phyloP scores from a whole-genome alignment of 1,140 invertebrate species.

The Apis cerana region DNA sequence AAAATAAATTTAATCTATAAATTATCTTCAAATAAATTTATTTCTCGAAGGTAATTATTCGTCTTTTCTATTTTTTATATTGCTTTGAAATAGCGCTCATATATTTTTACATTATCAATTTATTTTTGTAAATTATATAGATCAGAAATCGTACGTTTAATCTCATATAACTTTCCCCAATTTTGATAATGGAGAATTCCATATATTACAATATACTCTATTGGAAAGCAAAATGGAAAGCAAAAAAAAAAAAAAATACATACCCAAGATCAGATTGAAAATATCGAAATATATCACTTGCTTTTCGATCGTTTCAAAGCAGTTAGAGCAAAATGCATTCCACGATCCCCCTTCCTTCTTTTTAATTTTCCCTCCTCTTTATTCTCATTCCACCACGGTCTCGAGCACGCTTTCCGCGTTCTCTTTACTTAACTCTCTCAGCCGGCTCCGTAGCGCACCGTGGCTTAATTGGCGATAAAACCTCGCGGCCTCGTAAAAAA shows the following conservation, averaged over 20 bases:
- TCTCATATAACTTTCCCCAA: too few species aligned
- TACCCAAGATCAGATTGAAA: background rate
- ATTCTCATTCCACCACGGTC: slow-evolving; percentile 12
- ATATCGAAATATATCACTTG: background rate
- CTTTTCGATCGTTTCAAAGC: slow-evolving; percentile 48
- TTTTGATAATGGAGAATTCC: too few species aligned
- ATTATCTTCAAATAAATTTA: too few species aligned
- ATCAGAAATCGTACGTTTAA: too few species aligned
- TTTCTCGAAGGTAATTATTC: too few species aligned
- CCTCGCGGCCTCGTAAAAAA: slow-evolving; percentile 78
- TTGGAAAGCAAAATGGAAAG: background rate
- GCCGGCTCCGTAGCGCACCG: slow-evolving; percentile 59
- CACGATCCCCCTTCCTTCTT: slow-evolving; percentile 48
- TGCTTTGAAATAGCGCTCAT: too few species aligned
- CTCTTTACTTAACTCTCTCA: slow-evolving; percentile 23
- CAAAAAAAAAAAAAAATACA: background rate
- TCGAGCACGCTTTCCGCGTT: slow-evolving; percentile 1
- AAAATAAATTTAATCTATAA: too few species aligned
- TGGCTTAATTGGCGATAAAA: slow-evolving; percentile 80
- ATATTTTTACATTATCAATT: too few species aligned
- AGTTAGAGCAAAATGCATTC: slow-evolving; percentile 57
- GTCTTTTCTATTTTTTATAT: too few species aligned
- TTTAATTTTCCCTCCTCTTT: slow-evolving; percentile 51
- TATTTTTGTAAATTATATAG: too few species aligned
- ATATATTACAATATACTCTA: too few species aligned